Percentiles rank a stretch among this genome's conserved stretches.
These are phyloP conservation scores for Amorpha juglandis DNA, from an alignment of 2,888 invertebrate genomes.

Conservation along the genomic window DNA sequence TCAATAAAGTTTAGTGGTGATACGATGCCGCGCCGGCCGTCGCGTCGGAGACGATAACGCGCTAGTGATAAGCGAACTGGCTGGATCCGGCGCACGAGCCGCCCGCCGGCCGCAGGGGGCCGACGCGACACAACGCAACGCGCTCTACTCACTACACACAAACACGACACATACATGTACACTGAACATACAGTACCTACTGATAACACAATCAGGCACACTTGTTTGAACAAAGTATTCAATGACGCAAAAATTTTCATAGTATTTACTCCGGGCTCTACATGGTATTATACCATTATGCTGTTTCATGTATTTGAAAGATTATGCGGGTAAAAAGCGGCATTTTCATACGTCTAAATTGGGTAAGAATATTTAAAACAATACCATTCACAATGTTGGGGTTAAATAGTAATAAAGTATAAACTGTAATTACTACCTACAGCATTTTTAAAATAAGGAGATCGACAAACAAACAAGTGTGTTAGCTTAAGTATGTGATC, in stretches of 20 bases:
- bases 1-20: constrained; percentile 53
- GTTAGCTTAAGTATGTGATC: no score
- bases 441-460: no score
- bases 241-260: constrained; percentile 60
- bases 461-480: no score
- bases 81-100: constrained; percentile 64
- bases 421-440: no score
- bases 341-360: constrained; percentile 28
- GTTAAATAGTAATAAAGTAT: not conserved
- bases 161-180: constrained; percentile 27
- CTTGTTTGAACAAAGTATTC: constrained; percentile 56
- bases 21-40: constrained; percentile 36
- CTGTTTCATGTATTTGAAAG: constrained; percentile 36
- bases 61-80: constrained; percentile 72
- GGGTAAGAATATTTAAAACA: constrained; percentile 15
- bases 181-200: constrained; percentile 26
- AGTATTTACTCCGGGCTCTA: constrained; percentile 41
- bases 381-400: not conserved
- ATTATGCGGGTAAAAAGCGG: constrained; percentile 27
- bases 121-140: constrained; percentile 48
- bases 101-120: constrained; percentile 78
- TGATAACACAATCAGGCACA: constrained; percentile 61
- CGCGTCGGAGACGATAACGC: constrained; percentile 59
- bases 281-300: constrained; percentile 34
- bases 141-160: constrained; percentile 42